Conservation (phyloP, 2,888 invertebrate genomes). For the Ormyrus nitidulus region DNA sequence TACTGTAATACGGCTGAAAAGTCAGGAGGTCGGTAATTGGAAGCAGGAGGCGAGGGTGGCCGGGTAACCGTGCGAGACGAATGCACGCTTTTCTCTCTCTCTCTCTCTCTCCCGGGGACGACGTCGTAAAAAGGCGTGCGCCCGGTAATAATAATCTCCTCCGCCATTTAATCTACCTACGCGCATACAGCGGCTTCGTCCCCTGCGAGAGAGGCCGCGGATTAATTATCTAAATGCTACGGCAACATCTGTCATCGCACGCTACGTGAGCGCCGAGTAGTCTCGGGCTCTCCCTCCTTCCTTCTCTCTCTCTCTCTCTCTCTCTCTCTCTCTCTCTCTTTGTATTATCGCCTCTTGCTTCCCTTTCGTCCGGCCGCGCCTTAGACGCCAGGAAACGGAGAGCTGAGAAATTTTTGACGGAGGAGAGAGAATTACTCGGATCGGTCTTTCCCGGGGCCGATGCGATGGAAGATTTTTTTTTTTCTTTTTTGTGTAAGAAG, state of each 20-base stretch:
- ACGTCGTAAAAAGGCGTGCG: constrained; percentile 35
- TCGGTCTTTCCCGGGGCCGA: no score
- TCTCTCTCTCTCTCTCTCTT: constrained; percentile 1
- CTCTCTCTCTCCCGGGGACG: constrained; percentile 23
- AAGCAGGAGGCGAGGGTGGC: constrained; percentile 23
- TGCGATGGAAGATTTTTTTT: not conserved
- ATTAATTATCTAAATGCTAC: constrained; percentile 74
- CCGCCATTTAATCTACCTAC: constrained; percentile 23
- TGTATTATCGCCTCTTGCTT: not conserved
- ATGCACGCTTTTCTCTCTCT: not conserved
- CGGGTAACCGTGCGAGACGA: constrained; percentile 8
- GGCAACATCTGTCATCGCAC: constrained; percentile 73
- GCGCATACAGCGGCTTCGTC: not conserved
- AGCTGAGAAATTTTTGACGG: not conserved
- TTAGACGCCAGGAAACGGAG: not conserved
- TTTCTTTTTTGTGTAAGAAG: not conserved
- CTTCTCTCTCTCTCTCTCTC: constrained; percentile 7
- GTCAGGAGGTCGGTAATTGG: constrained; percentile 38
- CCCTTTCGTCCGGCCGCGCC: constrained; percentile 22
- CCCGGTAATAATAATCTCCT: constrained; percentile 43
- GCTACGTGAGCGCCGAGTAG: constrained; percentile 52
- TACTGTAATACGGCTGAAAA: constrained; percentile 11
- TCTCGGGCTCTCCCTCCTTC: no score
- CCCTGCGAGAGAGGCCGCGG: constrained; percentile 48
- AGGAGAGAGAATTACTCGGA: no score